Percentiles rank a stretch among this genome's conserved stretches.
phyloP scores from a whole-genome alignment of 1,140 invertebrate species.

The Drosophila punjabiensis region DNA sequence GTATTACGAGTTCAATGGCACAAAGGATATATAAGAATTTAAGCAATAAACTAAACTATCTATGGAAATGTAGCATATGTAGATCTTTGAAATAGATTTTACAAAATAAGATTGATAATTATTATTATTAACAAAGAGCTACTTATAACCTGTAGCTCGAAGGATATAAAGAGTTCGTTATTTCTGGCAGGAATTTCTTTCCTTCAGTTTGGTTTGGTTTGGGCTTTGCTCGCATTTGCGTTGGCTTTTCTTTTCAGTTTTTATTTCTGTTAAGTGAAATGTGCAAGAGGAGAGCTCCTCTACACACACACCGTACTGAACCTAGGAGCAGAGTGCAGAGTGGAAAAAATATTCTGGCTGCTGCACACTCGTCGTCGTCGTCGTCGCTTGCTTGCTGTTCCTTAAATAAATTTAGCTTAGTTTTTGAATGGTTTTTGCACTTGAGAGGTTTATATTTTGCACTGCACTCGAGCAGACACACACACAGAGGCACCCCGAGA shows the following conservation, averaged over 20 bases:
- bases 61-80: neutral
- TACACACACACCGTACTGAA: slow-evolving; percentile 19
- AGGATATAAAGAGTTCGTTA: neutral
- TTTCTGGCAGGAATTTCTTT: neutral
- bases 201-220: slow-evolving; percentile 57
- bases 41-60: too few species aligned
- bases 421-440: slow-evolving; percentile 84
- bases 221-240: slow-evolving; percentile 80
- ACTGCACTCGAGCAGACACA: slow-evolving; percentile 29
- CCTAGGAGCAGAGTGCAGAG: slow-evolving; percentile 22
- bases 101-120: neutral
- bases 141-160: neutral
- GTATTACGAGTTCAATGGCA: neutral
- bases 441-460: slow-evolving; percentile 83
- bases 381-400: slow-evolving; percentile 50
- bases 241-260: slow-evolving; percentile 83
- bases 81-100: neutral
- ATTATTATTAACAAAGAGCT: neutral
- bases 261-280: slow-evolving; percentile 82
- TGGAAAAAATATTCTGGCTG: slow-evolving; percentile 50
- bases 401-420: slow-evolving; percentile 83
- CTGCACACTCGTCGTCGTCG: slow-evolving; percentile 8
- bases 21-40: neutral
- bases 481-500: neutral
- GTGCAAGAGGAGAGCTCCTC: slow-evolving; percentile 52